phyloP scores from a whole-genome alignment of 2,113 vertebrate species.

The Neolamprologus ventralis region DNA sequence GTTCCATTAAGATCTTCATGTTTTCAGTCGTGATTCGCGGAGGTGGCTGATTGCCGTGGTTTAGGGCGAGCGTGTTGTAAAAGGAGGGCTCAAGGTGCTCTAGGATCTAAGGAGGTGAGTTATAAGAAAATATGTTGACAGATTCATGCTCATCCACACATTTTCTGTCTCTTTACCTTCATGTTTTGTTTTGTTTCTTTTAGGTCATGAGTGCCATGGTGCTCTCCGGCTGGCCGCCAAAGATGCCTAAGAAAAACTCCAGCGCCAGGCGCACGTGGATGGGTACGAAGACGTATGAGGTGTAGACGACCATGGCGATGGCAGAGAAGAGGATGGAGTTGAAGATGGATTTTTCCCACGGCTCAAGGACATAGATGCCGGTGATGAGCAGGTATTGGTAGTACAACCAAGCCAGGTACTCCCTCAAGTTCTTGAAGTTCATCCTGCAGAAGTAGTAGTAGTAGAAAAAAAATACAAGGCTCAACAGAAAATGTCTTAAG shows the following conservation, averaged over 20 bases:
- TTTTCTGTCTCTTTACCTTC: neutral
- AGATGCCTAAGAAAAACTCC: conserved; percentile 86
- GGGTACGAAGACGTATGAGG: conserved; percentile 91
- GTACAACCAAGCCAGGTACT: conserved; percentile 90
- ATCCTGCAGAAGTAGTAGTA: conserved; percentile 55
- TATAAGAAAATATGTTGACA: neutral
- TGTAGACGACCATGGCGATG: conserved; percentile 90
- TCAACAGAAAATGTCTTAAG: neutral
- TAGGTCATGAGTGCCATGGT: conserved; percentile 73
- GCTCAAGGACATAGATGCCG: conserved; percentile 92
- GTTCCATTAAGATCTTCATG: conserved; percentile 16
- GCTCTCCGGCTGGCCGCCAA: conserved; percentile 73
- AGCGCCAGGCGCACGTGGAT: conserved; percentile 87
- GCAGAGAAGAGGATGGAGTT: conserved; percentile 83
- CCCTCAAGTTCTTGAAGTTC: conserved; percentile 81
- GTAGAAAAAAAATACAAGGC: neutral
- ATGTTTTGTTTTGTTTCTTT: neutral
- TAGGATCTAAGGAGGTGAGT: neutral
- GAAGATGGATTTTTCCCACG: conserved; percentile 93
- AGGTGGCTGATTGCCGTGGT: neutral
- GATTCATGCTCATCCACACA: neutral
- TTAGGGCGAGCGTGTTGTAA: neutral
- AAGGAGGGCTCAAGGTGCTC: neutral
- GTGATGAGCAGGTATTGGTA: conserved; percentile 96
- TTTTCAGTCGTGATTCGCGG: conserved; percentile 1